Conservation (phyloP, 2,113 vertebrate species). For the Antidorcas marsupialis region DNA sequence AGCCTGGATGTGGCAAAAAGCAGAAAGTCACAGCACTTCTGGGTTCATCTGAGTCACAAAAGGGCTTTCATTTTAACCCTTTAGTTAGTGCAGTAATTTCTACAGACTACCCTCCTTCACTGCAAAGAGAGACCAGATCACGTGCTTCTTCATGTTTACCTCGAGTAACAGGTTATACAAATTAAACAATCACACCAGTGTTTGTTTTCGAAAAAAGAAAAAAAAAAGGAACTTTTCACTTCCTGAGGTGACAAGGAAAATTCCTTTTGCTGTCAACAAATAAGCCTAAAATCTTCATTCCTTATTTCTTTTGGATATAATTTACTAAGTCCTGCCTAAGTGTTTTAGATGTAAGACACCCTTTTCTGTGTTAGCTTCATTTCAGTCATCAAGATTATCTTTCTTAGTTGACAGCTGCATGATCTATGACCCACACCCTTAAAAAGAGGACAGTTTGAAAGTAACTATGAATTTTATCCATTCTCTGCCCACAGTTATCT, state of each 20-base stretch:
- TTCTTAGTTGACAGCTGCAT: constrained; percentile 73
- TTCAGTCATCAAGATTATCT: constrained; percentile 81
- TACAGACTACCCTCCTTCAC: neutral
- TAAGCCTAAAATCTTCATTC: neutral
- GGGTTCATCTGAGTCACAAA: constrained; percentile 72
- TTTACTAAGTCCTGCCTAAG: constrained; percentile 45
- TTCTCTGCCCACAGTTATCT: constrained; percentile 78
- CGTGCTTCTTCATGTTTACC: neutral
- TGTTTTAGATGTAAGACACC: constrained; percentile 40
- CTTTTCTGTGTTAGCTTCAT: constrained; percentile 60
- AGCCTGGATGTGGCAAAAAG: constrained; percentile 70
- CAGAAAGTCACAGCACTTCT: constrained; percentile 78
- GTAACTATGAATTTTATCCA: constrained; percentile 72
- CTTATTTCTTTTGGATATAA: constrained; percentile 28
- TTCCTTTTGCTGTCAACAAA: constrained; percentile 25
- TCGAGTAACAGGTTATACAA: constrained; percentile 40
- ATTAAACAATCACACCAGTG: constrained; percentile 32
- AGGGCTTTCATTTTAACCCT: constrained; percentile 40
- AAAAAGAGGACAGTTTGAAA: constrained; percentile 67
- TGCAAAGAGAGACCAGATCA: neutral
- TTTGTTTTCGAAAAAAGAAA: neutral
- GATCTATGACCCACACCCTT: constrained; percentile 75
- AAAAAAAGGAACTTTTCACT: constrained; percentile 44
- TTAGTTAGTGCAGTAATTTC: constrained; percentile 14
- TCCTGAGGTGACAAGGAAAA: neutral